A percentile compares a stretch with the other conserved stretches of the same genome.
phyloP scores from a whole-genome alignment of 1,140 invertebrate genomes.

The Spodoptera litura region DNA sequence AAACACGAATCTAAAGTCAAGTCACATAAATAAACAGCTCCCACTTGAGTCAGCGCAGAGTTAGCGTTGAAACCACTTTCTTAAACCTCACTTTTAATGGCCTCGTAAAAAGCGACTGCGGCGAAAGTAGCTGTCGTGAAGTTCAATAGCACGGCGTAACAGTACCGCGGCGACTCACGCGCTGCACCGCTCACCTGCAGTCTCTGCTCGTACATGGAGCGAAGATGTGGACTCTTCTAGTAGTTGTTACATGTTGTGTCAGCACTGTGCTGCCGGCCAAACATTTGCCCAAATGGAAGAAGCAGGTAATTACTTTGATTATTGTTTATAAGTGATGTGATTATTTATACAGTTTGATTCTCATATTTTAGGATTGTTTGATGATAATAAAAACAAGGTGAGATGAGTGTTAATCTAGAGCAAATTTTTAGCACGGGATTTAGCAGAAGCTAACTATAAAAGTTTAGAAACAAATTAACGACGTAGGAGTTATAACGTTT shows the following conservation, averaged over 20 bases:
- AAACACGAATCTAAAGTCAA: not conserved
- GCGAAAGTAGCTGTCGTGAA: conserved; percentile 81
- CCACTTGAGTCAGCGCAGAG: not conserved
- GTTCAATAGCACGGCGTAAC: conserved; percentile 82
- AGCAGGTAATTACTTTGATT: conserved; percentile 86
- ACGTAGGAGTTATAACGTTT: no score
- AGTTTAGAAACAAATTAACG: no score
- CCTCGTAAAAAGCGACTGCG: conserved; percentile 62
- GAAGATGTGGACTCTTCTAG: conserved; percentile 64
- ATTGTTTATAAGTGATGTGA: not conserved
- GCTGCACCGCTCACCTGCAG: conserved; percentile 46
- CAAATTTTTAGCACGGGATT: no score
- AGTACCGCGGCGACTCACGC: conserved; percentile 60
- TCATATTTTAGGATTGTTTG: no score
- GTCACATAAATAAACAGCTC: not conserved
- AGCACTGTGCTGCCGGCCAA: conserved; percentile 82
- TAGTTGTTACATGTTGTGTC: conserved; percentile 66
- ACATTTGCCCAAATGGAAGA: conserved; percentile 94
- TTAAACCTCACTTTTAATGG: conserved; percentile 55
- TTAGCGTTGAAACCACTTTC: conserved; percentile 6
- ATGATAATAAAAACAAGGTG: no score
- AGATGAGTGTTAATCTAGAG: no score
- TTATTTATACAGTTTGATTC: no score
- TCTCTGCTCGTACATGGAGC: conserved; percentile 52
- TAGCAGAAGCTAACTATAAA: no score